These are phyloP conservation scores for Neofelis nebulosa DNA, from an alignment of 2,113 vertebrate species.

Conservation along the genomic window DNA sequence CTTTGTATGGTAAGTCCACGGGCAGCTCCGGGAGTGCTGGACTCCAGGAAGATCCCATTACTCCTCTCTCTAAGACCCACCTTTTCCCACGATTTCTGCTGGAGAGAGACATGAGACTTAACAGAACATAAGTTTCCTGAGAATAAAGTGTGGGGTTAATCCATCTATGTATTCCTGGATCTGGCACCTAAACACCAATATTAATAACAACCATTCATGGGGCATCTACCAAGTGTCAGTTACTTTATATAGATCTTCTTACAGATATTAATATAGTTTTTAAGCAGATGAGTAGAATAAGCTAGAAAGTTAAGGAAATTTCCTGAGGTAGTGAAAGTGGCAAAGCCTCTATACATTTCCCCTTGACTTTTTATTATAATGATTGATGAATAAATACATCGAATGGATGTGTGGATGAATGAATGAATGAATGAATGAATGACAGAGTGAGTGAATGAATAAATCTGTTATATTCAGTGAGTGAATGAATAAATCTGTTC, in stretches of 20 bases:
- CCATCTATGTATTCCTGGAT: neutral
- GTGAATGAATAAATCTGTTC: neutral
- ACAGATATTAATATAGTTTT: neutral
- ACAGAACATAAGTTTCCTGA: neutral
- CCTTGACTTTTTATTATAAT: neutral
- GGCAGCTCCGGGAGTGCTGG: neutral
- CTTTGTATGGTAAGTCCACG: neutral
- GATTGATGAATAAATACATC: neutral
- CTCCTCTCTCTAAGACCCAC: accelerated
- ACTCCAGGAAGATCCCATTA: neutral
- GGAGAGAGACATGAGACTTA: neutral
- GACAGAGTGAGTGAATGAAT: neutral
- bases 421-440: neutral
- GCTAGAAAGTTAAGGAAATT: neutral
- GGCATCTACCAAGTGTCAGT: neutral
- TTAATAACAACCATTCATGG: neutral
- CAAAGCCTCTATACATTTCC: neutral
- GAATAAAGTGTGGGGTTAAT: neutral
- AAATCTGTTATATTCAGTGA: neutral
- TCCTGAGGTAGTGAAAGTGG: neutral
- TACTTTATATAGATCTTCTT: neutral
- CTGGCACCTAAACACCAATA: neutral
- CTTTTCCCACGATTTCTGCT: too few relatives aligned
- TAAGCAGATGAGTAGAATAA: neutral
- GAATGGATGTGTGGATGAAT: neutral